Percentiles rank a stretch among this genome's conserved stretches.
phyloP scores from a whole-genome alignment of 2,888 invertebrate genomes.

The Entomobrya proxima region DNA sequence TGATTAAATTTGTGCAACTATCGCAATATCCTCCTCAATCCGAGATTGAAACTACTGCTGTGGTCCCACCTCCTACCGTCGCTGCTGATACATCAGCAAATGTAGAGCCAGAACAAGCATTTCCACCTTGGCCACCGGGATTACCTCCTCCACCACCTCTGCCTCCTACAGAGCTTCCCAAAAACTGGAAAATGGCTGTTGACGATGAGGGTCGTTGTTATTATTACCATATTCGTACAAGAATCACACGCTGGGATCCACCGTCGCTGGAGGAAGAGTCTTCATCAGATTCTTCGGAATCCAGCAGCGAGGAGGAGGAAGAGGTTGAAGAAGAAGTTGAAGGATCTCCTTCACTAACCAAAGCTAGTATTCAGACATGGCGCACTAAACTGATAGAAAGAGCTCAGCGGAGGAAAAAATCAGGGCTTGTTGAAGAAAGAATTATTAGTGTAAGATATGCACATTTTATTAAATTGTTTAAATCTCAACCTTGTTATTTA shows the following conservation, averaged over 20 bases:
- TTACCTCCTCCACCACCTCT: slow-evolving; percentile 77
- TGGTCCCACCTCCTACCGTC: neutral
- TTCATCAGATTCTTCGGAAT: slow-evolving; percentile 62
- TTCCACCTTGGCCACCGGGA: slow-evolving; percentile 74
- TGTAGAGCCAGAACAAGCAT: slow-evolving; percentile 76
- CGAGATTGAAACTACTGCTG: neutral
- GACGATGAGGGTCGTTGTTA: slow-evolving; percentile 91
- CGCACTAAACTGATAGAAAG: slow-evolving; percentile 66
- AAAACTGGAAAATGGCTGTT: slow-evolving; percentile 89
- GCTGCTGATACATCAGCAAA: slow-evolving; percentile 55
- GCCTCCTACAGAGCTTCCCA: slow-evolving; percentile 79
- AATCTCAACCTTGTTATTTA: neutral
- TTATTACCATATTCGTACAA: slow-evolving; percentile 91
- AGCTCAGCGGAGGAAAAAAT: slow-evolving; percentile 75
- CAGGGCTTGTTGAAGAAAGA: slow-evolving; percentile 82
- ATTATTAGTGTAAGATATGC: slow-evolving; percentile 84
- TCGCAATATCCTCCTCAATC: slow-evolving; percentile 61
- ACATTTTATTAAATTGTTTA: slow-evolving; percentile 75
- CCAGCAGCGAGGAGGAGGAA: slow-evolving; percentile 61
- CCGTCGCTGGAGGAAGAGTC: slow-evolving; percentile 77
- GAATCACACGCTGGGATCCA: slow-evolving; percentile 89
- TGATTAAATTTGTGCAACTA: slow-evolving; percentile 67
- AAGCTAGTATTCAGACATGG: slow-evolving; percentile 52
- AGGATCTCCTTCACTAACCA: slow-evolving; percentile 59
- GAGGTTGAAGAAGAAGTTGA: slow-evolving; percentile 76